Base-by-base conservation (phyloP, 2,888 invertebrate genomes). In the Oligia fasciuncula region DNA sequence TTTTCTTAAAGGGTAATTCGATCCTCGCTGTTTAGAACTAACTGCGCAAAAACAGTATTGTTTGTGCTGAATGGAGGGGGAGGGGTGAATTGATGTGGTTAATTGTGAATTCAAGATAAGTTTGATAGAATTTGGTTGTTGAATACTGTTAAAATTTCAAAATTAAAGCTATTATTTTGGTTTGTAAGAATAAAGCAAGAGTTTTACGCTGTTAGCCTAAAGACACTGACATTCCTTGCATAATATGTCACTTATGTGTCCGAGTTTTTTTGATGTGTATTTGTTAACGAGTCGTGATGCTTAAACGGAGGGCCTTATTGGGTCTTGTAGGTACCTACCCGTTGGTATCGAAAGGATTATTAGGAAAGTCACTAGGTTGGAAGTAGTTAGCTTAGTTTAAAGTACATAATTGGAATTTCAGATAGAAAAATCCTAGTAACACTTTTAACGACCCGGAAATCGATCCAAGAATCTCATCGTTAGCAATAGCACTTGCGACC, bases 1-100 rank as follows among this genome's bases (percentile, higher is more conserved):
- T 63, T 73, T 77, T 76, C 75, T 70, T 87, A 54, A 68, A 66
- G 46, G 76, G 78, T 77, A 86, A 83, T 83, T 79, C 8, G 76
- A 76, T 76, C 63, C 57, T 57, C 66, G 43, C 69, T 77, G 69
- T 87, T 86, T n/a, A n/a, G 73, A 76, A 54, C 5, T 29, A 71
- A 73, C 73, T 71, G 35, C 6, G 66, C 63, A 60, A 54, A 73
- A 77, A 76, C 71, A 71, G 77, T 74, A 79, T 82, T 82, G 81
- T 85, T 76, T 87, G 17, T 54, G 40, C 77, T 69, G n/a, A 83
- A 65, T 71, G 51, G 65, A 57, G 29, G 14, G 35, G 35, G 14
- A 14, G 17, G 23, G 14, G 3, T 35, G 29, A 43, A 73, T n/a
- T 65, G 71, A 70, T n/a, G 46, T 72, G 73, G 68, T 80, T 81